Conservation (phyloP, 2,113 vertebrate genomes). For the Vidua macroura region DNA sequence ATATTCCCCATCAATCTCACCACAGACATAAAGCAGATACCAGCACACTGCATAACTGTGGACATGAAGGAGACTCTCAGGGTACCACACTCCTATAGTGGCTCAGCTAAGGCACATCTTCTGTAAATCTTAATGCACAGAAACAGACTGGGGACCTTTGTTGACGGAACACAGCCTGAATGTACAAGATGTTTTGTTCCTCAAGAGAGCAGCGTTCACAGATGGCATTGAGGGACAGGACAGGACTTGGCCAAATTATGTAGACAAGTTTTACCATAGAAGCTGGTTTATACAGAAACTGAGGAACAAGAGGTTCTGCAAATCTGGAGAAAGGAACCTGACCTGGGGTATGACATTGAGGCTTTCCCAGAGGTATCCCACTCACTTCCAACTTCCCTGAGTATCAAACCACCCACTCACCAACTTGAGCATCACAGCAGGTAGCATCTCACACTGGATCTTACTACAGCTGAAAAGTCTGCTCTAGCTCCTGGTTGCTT, state of each 20-base stretch:
- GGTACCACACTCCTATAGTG: not conserved
- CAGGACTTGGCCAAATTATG: not conserved
- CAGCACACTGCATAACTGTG: not conserved
- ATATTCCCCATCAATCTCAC: not conserved
- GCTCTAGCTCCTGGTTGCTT: not conserved
- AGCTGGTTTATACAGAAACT: not conserved
- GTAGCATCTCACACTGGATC: not conserved
- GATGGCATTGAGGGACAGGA: not conserved
- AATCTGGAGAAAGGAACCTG: not conserved
- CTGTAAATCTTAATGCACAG: not conserved
- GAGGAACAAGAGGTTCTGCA: not conserved
- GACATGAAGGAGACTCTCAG: not conserved
- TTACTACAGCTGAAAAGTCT: not conserved
- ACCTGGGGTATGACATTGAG: accelerated
- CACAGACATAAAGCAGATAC: not conserved
- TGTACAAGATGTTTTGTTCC: not conserved
- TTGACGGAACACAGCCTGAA: not conserved
- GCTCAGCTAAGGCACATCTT: not conserved
- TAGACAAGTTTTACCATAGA: not conserved
- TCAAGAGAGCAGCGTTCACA: not conserved
- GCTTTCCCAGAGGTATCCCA: not conserved
- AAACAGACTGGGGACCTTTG: not conserved
- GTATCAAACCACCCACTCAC: not conserved
- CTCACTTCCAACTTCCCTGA: not conserved
- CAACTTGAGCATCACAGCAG: not conserved